phyloP scores from a whole-genome alignment of 2,888 invertebrate species.

The Campoplex capitator region DNA sequence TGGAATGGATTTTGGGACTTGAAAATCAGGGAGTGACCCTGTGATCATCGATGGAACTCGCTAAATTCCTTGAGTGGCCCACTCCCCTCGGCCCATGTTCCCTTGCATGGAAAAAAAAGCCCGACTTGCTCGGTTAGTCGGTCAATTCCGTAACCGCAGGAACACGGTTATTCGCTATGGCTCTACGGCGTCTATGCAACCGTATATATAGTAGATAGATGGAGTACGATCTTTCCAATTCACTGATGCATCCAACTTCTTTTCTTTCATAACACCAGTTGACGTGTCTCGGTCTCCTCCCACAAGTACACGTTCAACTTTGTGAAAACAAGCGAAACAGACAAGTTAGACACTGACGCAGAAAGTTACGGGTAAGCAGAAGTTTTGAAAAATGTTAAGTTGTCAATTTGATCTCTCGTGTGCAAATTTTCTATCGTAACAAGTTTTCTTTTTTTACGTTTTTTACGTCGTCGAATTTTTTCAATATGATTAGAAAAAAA shows the following conservation, averaged over 20 bases:
- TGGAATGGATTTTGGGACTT: too few species aligned
- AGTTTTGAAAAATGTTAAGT: conserved; percentile 41
- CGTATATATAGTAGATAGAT: too few species aligned
- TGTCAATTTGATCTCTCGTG: conserved; percentile 46
- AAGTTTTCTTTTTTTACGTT: conserved; percentile 31
- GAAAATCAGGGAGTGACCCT: too few species aligned
- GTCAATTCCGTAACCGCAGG: conserved; percentile 46
- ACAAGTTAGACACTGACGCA: conserved; percentile 43
- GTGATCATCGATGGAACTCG: too few species aligned
- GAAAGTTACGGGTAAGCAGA: conserved; percentile 50
- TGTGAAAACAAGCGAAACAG: conserved; percentile 50
- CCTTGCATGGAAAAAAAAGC: not conserved
- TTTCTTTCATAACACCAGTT: not conserved
- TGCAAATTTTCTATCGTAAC: conserved; percentile 24
- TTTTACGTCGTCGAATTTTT: conserved; percentile 1
- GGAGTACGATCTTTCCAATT: conserved; percentile 49
- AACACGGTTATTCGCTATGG: conserved; percentile 44
- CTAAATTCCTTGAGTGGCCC: too few species aligned
- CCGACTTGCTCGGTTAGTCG: conserved; percentile 35
- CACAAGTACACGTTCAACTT: conserved; percentile 21
- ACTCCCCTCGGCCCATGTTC: too few species aligned
- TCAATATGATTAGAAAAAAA: not conserved
- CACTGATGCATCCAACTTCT: conserved; percentile 32
- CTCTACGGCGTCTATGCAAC: too few species aligned
- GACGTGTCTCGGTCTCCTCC: conserved; percentile 17